Evolutionary conservation across 2,113 vertebrate species (phyloP).

Genomic region (Thomomys bottae): DNA sequence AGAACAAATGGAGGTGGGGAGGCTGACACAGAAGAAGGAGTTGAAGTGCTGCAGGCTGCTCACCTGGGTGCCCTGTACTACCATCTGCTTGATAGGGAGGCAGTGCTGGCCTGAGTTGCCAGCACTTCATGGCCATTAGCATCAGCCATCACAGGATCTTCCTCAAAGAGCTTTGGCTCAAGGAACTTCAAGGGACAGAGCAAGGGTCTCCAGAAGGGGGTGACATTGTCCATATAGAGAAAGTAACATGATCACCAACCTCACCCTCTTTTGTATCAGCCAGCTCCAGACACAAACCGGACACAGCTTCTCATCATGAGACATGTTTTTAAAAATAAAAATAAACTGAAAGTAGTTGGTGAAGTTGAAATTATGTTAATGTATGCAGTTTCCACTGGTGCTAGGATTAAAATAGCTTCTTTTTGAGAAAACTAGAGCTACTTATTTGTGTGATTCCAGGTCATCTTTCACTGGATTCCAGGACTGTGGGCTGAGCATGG

Average conservation of each 20-base stretch:
- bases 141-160: slow-evolving; percentile 28
- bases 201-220: neutral
- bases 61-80: slow-evolving; percentile 69
- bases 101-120: slow-evolving; percentile 69
- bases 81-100: slow-evolving; percentile 78
- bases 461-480: slow-evolving; percentile 17
- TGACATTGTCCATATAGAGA: neutral
- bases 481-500: neutral
- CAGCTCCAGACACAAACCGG: slow-evolving; percentile 35
- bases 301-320: slow-evolving; percentile 71
- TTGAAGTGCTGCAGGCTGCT: slow-evolving; percentile 63
- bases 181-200: neutral
- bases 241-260: neutral
- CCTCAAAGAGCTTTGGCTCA: neutral
- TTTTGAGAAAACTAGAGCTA: slow-evolving; percentile 77
- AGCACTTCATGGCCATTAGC: slow-evolving; percentile 65
- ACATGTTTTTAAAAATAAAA: slow-evolving; percentile 51
- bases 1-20: slow-evolving; percentile 37
- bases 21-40: slow-evolving; percentile 35
- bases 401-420: slow-evolving; percentile 83
- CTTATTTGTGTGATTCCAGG: slow-evolving; percentile 45
- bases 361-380: slow-evolving; percentile 84
- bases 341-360: slow-evolving; percentile 72
- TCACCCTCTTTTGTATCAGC: neutral
- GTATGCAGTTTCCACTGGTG: slow-evolving; percentile 82